A percentile compares a stretch with the other conserved stretches of the same genome.
These are phyloP conservation scores for Electrophaes corylata DNA, from an alignment of 2,888 invertebrate species.

Conservation along the genomic window DNA sequence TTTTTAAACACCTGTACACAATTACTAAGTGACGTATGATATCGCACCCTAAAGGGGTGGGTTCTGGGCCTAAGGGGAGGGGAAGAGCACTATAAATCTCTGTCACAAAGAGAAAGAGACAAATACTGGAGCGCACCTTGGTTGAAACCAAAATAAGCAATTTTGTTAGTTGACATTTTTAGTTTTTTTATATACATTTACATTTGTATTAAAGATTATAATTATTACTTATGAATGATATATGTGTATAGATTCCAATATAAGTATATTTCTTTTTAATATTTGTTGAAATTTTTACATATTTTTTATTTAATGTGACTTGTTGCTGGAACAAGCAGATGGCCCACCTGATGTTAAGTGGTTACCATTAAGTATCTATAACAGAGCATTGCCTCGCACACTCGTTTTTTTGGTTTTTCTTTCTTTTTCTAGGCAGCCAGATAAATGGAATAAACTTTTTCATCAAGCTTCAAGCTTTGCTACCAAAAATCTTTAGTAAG, in stretches of 20 bases:
- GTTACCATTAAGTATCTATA: too few species aligned
- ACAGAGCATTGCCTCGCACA: too few species aligned
- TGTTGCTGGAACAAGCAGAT: too few species aligned
- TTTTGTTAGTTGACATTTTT: slow-evolving; percentile 17
- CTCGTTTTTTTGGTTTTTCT: too few species aligned
- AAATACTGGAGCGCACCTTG: slow-evolving; percentile 51
- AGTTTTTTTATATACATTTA: too few species aligned
- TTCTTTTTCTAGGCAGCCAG: neutral
- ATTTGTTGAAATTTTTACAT: too few species aligned
- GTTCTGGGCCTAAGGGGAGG: slow-evolving; percentile 26
- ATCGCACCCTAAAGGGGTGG: slow-evolving; percentile 33
- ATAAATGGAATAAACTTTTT: neutral
- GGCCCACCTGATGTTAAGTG: too few species aligned
- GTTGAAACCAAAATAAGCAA: slow-evolving; percentile 35
- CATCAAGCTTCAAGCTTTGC: neutral
- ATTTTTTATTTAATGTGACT: too few species aligned
- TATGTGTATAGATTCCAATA: too few species aligned
- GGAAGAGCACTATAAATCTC: slow-evolving; percentile 60
- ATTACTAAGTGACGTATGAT: slow-evolving; percentile 40
- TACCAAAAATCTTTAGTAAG: neutral
- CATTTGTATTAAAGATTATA: too few species aligned
- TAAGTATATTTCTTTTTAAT: too few species aligned
- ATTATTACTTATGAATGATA: too few species aligned
- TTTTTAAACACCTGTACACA: slow-evolving; percentile 29
- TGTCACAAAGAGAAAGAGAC: slow-evolving; percentile 65